Evolutionary conservation across 2,113 vertebrate species (phyloP).

Genomic region (Cynopterus brachyotis): DNA sequence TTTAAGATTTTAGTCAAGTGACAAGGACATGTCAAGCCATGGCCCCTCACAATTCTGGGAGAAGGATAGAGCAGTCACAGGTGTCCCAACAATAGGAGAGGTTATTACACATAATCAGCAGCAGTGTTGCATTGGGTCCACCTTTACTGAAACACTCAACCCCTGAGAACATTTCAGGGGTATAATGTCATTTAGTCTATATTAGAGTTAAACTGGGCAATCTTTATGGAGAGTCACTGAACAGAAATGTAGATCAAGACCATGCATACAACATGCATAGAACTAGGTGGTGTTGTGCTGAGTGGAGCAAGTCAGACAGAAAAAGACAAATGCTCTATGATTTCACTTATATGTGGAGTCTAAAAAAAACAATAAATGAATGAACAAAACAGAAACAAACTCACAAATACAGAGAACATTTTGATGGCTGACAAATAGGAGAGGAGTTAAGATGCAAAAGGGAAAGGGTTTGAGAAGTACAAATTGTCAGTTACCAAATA

Average conservation of each 20-base stretch:
- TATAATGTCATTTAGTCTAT: background rate
- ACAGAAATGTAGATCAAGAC: background rate
- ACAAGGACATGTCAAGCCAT: background rate
- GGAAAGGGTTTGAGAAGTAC: too few species aligned
- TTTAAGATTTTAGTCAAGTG: background rate
- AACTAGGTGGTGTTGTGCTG: too few species aligned
- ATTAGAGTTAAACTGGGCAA: background rate
- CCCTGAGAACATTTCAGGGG: background rate
- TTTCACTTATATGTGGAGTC: too few species aligned
- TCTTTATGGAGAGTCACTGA: background rate
- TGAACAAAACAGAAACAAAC: too few species aligned
- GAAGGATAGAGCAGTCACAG: background rate
- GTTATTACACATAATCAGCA: background rate
- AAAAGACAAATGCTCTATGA: too few species aligned
- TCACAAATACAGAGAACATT: too few species aligned
- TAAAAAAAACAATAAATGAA: too few species aligned
- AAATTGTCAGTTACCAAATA: too few species aligned
- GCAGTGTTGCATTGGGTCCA: background rate
- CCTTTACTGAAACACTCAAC: background rate
- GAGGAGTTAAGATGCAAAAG: too few species aligned
- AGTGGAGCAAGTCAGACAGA: too few species aligned
- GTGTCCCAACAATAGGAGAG: background rate
- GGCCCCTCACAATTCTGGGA: background rate
- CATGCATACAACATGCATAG: background rate
- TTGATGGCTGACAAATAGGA: too few species aligned